phyloP scores from a whole-genome alignment of 2,888 invertebrate species.

The Troilus luridus region DNA sequence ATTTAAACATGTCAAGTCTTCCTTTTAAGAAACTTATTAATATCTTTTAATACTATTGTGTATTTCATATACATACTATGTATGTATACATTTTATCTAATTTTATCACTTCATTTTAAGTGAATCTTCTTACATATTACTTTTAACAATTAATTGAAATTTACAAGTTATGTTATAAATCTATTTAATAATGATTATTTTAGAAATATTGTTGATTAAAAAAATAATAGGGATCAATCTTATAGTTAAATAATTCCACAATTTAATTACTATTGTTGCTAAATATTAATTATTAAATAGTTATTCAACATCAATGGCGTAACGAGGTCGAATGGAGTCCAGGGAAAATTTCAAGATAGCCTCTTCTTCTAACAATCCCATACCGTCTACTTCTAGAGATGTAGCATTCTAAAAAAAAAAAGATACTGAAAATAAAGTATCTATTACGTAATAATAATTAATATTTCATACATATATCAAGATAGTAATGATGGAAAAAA shows the following conservation, averaged over 20 bases:
- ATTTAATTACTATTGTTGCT: neutral
- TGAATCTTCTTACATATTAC: neutral
- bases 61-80: conserved; percentile 17
- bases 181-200: neutral
- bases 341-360: too few species aligned
- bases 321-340: too few species aligned
- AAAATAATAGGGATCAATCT: neutral
- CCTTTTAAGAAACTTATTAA: neutral
- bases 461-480: too few species aligned
- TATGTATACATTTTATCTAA: neutral
- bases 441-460: too few species aligned
- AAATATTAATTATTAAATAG: neutral
- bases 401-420: too few species aligned
- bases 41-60: neutral
- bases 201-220: neutral
- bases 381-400: too few species aligned
- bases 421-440: too few species aligned
- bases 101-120: neutral
- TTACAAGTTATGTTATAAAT: neutral
- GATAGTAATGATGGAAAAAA: too few species aligned
- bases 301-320: neutral
- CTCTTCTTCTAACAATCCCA: too few species aligned
- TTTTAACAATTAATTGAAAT: neutral
- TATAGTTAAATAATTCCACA: neutral
- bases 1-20: neutral